Conservation (phyloP, 2,888 invertebrate species). For the Apocheima hispidaria region DNA sequence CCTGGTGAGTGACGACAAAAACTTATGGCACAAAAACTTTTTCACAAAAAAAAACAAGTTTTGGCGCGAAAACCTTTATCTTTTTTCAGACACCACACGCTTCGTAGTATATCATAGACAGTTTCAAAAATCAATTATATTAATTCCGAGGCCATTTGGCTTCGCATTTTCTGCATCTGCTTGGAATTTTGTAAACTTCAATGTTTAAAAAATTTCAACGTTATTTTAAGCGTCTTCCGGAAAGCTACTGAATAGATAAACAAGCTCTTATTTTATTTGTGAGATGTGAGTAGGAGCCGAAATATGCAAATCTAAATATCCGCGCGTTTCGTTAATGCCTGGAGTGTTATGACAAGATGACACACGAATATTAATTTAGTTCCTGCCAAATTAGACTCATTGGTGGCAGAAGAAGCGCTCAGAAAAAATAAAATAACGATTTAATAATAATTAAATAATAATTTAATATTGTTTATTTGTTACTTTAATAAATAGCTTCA, state of each 20-base stretch:
- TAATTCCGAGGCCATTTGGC: background rate
- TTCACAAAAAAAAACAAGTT: background rate
- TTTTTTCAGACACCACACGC: background rate
- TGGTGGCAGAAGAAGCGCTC: conserved; percentile 7
- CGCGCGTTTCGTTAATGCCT: conserved; percentile 34
- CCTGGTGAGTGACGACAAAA: conserved; percentile 61
- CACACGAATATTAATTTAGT: conserved; percentile 27
- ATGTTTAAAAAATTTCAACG: background rate
- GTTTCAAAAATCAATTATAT: background rate
- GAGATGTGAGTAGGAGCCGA: conserved; percentile 34
- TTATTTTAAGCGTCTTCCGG: conserved; percentile 21
- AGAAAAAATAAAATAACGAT: background rate
- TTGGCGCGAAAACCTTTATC: background rate
- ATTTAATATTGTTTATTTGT: background rate
- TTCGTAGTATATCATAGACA: background rate
- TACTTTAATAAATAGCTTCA: too few species aligned
- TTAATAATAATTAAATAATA: background rate
- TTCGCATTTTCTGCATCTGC: too few species aligned
- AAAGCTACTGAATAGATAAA: conserved; percentile 22
- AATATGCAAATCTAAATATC: conserved; percentile 44
- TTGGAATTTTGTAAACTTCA: too few species aligned
- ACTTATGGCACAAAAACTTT: conserved; percentile 56
- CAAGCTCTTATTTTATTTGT: conserved; percentile 23
- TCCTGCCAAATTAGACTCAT: conserved; percentile 26
- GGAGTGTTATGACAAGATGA: conserved; percentile 39